phyloP scores from a whole-genome alignment of 2,797 vertebrate genomes.

The Dryobates pubescens region DNA sequence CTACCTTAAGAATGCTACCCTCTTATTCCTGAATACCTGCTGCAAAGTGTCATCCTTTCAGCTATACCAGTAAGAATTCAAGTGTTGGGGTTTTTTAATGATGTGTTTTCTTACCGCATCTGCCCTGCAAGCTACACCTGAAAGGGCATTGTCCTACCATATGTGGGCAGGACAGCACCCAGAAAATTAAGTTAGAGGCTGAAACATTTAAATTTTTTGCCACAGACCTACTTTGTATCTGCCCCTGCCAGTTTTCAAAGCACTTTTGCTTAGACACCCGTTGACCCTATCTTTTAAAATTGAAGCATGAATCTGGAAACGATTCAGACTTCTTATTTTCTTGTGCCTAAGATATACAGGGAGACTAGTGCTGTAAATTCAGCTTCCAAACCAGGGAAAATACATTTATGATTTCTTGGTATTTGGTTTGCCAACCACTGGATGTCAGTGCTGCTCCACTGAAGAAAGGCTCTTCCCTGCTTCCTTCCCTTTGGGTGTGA shows the following conservation, averaged over 20 bases:
- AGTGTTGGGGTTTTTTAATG: background rate
- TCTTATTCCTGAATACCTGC: background rate
- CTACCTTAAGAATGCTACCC: background rate
- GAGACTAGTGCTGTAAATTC: background rate
- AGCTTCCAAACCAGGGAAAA: background rate
- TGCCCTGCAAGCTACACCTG: background rate
- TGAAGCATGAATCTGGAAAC: background rate
- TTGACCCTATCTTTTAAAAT: background rate
- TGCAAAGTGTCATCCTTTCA: background rate
- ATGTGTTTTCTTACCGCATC: background rate
- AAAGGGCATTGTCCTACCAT: rapidly evolving
- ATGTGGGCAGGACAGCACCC: background rate
- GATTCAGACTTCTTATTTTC: background rate
- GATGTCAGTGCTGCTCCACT: slow-evolving; percentile 63
- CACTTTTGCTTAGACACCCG: background rate
- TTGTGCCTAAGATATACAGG: background rate
- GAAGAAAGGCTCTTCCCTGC: background rate
- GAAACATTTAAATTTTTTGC: background rate
- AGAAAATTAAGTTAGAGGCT: background rate
- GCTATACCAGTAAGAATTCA: background rate
- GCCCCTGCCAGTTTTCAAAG: background rate
- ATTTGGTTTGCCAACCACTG: slow-evolving; percentile 50
- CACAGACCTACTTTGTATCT: background rate
- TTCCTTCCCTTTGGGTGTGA: background rate
- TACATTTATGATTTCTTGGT: background rate